Percentiles rank a stretch among this genome's conserved stretches.
These are phyloP conservation scores for Solea senegalensis DNA, from an alignment of 2,113 vertebrate species.

Conservation along the genomic window DNA sequence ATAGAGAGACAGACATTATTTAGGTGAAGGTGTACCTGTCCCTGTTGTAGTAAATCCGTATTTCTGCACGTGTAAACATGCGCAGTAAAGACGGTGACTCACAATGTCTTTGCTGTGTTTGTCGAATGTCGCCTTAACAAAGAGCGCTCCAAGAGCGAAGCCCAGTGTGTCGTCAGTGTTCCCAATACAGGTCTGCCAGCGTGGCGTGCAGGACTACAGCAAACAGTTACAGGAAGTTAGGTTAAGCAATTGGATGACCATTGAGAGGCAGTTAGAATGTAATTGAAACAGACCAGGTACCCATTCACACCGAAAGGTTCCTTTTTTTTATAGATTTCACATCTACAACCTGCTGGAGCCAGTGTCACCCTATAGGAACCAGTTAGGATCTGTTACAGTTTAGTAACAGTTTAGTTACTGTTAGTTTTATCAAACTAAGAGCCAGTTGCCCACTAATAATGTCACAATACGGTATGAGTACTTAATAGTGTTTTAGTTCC, in stretches of 20 bases:
- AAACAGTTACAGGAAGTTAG: not conserved
- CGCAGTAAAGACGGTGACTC: conserved; percentile 19
- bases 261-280: not conserved
- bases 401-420: too few relatives aligned
- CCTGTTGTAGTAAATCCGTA: not conserved
- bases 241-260: not conserved
- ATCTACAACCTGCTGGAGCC: not conserved
- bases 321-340: not conserved
- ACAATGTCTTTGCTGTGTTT: conserved; percentile 94
- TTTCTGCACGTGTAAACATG: not conserved
- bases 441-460: not conserved
- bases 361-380: not conserved
- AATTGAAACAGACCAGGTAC: not conserved
- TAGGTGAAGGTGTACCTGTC: not conserved
- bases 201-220: conserved; percentile 90
- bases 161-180: conserved; percentile 95
- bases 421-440: too few relatives aligned
- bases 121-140: conserved; percentile 96
- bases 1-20: conserved; percentile 20
- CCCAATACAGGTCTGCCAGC: conserved; percentile 98
- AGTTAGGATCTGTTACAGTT: not conserved
- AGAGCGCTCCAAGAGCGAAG: conserved; percentile 94
- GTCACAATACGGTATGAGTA: too few relatives aligned
- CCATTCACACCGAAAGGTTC: too few relatives aligned
- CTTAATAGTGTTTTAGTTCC: too few relatives aligned